Conservation (phyloP, 2,113 vertebrate species). For the Electrona antarctica region DNA sequence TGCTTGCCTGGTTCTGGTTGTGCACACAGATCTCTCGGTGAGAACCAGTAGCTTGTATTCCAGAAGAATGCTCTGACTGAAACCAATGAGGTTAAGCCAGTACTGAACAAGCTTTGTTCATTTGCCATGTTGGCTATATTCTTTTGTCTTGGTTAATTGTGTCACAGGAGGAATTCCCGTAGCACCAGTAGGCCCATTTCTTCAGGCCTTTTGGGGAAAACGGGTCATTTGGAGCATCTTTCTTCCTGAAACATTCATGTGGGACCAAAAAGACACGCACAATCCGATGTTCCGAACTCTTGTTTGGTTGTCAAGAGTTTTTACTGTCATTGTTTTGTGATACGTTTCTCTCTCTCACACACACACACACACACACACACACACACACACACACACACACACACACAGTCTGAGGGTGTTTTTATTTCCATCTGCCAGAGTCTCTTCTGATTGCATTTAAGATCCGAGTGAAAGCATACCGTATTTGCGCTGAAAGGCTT, state of each 20-base stretch:
- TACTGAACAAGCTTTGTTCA: slow-evolving; percentile 41
- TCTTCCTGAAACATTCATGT: slow-evolving; percentile 62
- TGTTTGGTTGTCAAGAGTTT: too few species aligned
- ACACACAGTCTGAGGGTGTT: slow-evolving; percentile 11
- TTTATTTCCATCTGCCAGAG: slow-evolving; percentile 33
- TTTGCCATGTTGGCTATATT: slow-evolving; percentile 47
- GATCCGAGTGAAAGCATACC: slow-evolving; percentile 36
- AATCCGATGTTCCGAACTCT: too few species aligned
- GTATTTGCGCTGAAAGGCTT: slow-evolving; percentile 40
- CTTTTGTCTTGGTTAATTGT: slow-evolving; percentile 72
- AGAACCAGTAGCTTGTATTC: slow-evolving; percentile 72
- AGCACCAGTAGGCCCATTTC: slow-evolving; percentile 38
- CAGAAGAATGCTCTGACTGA: slow-evolving; percentile 40
- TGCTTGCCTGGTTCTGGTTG: slow-evolving; percentile 36
- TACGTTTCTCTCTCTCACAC: neutral
- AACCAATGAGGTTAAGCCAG: slow-evolving; percentile 67
- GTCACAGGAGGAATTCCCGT: slow-evolving; percentile 62
- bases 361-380: neutral
- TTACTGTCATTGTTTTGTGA: slow-evolving; percentile 32
- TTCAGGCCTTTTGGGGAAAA: slow-evolving; percentile 47
- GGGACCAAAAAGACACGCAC: too few species aligned
- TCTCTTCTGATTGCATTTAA: slow-evolving; percentile 39
- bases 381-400: neutral
- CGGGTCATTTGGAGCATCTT: slow-evolving; percentile 52
- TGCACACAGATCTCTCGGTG: slow-evolving; percentile 42